Base-by-base conservation (phyloP, 2,113 vertebrate species). In the Orientallactaga bullata region DNA sequence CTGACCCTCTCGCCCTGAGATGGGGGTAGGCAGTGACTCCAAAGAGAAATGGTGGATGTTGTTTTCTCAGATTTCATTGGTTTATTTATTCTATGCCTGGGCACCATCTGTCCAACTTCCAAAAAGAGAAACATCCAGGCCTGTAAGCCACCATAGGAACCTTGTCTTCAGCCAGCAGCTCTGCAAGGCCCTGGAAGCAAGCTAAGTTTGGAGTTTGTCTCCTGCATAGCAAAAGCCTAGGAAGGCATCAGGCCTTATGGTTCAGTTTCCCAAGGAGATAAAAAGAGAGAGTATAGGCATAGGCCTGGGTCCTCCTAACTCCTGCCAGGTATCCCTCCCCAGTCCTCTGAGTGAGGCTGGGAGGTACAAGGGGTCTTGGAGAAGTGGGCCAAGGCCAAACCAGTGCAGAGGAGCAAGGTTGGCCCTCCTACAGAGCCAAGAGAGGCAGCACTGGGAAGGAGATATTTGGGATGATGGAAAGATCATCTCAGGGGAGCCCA, bases 41-140 rank as follows among this genome's bases (percentile, higher is more conserved):
- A 90, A 95, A 96, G 94, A 96, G 72, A 95, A 96, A 94, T 92
- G 85, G 90, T 90, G 89, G 83, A 91, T 90, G 90, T 98, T 99
- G 98, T 99, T 99, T 99, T 99, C 98, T 98, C 98, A 99, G 98
- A 98, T 98, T 98, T 98, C 98, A 97, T 97, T 97, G 98, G 98
- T 99, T 98, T 99, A 99, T 99, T 99, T 99, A 98, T 98, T 98
- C 98, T 98, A 96, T 93, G 97, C 97, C 96, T 97, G 87, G 80
- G 95, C 96, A 97, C 96, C 97, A 96, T 98, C 98, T 98, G 98
- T 99, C 98, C 97, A 97, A 51, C 97, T 97, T 98, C 98, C 98
- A 98, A 98, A 97, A 85, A 91, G 94, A 97, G 90, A 95, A 96
- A 90, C 95, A 2, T 16, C 39, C 0, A 96, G 96, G 84, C 86